Evolutionary conservation across 2,797 vertebrate genomes (phyloP), one percentile per base, ranked within the genome.

Genomic region (Parambassis ranga): DNA sequence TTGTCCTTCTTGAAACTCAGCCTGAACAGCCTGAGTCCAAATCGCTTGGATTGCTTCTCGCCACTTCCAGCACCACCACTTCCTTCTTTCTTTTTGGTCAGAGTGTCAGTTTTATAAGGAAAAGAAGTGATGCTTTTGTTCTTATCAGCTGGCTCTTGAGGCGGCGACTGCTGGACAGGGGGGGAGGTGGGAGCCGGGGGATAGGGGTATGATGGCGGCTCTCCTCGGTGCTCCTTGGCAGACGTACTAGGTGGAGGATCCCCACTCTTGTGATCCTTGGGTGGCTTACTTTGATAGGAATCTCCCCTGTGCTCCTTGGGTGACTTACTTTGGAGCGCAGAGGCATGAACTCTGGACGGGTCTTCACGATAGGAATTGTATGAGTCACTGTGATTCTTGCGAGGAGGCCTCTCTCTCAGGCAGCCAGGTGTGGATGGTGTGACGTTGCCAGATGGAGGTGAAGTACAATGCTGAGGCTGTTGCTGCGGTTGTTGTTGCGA

Each of bases 1-100:
- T 98, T 98, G 89, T 99, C 96, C 84, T 99, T 99, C 81, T 98
- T 99, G 89, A 99, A 99, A 88, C 98, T 99, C 70, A 99, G 91
- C 53, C 98, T 92, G 89, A 99, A 99, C 60, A 99, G 92, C 88
- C 98, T 95, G 51, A 99, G 94, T 61, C 98, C 97, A 28, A 99
- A 99, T 79, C 96, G 96, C 83, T 98, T 99, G 71, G 96, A 95
- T 90, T 96, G 96, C 88, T 98, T 98, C 91, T 99, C 98, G 43
- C 92, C 89, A 59, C 92, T 93, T 77, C 94, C 95, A 10, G 82
- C 15, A 2, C 82, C 87, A 49, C 81, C 74, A 59, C 82, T 87
- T 58, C 89, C 92, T 71, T 99, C 98, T 88, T 98, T 99, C 78
- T 96, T 95, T 92, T 98, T 99, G 77, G 96, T 95, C 82, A 98